Conservation (phyloP, 2,888 invertebrate genomes). For the Eilema caniola region DNA sequence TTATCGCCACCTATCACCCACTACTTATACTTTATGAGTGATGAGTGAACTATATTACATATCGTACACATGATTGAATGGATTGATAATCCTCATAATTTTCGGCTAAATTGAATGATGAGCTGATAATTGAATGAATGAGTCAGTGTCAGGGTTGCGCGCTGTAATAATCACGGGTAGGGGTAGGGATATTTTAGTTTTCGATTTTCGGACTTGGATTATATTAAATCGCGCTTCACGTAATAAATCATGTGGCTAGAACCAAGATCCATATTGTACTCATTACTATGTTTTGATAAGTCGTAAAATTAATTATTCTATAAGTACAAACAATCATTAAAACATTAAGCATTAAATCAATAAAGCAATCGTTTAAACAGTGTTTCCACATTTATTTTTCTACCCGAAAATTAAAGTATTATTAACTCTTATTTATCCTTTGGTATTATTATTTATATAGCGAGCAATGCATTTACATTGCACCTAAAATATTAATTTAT, state of each 20-base stretch:
- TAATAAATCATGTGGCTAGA: background rate
- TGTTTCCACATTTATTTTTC: background rate
- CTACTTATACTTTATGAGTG: slow-evolving; percentile 41
- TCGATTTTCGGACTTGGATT: background rate
- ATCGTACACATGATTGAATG: slow-evolving; percentile 26
- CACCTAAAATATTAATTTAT: background rate
- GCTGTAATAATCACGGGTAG: background rate
- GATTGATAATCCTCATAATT: slow-evolving; percentile 19
- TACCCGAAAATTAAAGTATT: background rate
- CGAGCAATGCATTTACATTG: no score
- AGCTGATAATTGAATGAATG: slow-evolving; percentile 45
- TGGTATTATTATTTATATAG: no score
- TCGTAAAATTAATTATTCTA: no score
- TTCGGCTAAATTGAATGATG: slow-evolving; percentile 43
- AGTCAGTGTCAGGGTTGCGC: slow-evolving; percentile 26
- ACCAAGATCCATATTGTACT: no score
- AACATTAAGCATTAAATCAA: no score
- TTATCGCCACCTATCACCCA: slow-evolving; percentile 28
- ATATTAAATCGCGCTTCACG: background rate
- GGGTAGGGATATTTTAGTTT: background rate
- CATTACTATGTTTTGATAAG: no score
- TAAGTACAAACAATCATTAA: no score
- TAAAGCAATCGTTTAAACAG: no score
- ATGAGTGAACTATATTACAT: slow-evolving; percentile 23
- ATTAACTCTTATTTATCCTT: no score